Base-by-base conservation (phyloP, 2,113 vertebrate genomes). In the Plecotus auritus region DNA sequence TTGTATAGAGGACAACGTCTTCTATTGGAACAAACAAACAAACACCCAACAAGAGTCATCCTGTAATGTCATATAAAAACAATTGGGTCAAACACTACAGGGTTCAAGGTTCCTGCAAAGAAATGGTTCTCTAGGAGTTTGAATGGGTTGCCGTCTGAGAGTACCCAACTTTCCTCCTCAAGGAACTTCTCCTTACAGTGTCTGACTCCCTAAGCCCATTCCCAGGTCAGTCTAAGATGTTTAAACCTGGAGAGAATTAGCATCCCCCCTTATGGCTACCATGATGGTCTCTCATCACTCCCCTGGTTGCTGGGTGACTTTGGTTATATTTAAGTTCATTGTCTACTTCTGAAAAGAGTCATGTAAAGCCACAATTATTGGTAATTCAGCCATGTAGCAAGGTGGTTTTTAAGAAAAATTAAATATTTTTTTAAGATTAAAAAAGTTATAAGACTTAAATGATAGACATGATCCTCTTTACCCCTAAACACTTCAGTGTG, bases 331-430 rank as follows among this genome's bases (percentile, higher is more conserved):
- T 89, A 49, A 4, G 17, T 82, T 95, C 40, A 67, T 67, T 61
- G 45, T 76, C 47, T 88, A 16, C 23, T 73, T 74, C 77, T n/a
- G 7, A 90, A 69, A 59, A 2, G 20, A 92, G 37, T 84, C 37
- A 61, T 11, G 8, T 22, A 42, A 90, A 81, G 66, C 51, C 85
- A 82, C 54, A 67, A 2, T 80, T 70, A 70, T 49, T 93, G 70
- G 11, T 78, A 90, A 85, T 80, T 86, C 11, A 83, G 54, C 26
- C 30, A 51, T 47, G 66, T 22, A 45, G 73, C 64, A 70, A 69
- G 42, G 59, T 42, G 47, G 47, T 90, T 93, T 93, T 80, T 37
- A 88, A 96, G 66, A 92, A 95, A 72, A 88, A 72, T 78, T 30
- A 92, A 76, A 85, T 93, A 9, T 90, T 35, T 92, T 88, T 61